Percentiles rank a stretch among this genome's conserved stretches.
phyloP scores from a whole-genome alignment of 23 tunicate genomes.

The Styela clava region DNA sequence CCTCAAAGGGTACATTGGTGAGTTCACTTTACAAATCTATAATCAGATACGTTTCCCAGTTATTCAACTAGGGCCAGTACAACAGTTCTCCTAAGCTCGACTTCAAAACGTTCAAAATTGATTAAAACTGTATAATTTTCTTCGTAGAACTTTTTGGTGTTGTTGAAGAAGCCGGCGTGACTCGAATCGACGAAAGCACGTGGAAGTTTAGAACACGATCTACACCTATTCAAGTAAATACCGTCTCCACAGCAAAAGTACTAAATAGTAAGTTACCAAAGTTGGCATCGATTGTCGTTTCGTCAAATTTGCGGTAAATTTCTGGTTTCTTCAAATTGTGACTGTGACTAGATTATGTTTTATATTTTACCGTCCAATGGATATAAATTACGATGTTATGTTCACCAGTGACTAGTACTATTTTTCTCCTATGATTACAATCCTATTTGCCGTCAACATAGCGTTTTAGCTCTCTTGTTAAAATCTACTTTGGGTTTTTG shows the following conservation, averaged over 20 bases:
- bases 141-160: conserved; percentile 10
- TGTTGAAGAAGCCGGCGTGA: neutral
- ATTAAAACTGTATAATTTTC: neutral
- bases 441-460: too few species aligned
- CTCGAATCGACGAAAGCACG: neutral
- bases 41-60: too few species aligned
- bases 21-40: too few species aligned
- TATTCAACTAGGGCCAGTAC: neutral
- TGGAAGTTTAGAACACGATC: conserved; percentile 26
- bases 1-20: too few species aligned
- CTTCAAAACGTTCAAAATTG: neutral
- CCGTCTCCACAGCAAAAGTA: neutral
- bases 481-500: too few species aligned
- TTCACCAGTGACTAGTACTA: neutral
- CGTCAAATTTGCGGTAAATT: neutral
- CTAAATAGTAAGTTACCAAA: neutral
- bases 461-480: too few species aligned
- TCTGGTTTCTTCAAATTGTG: too few species aligned
- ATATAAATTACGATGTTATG: neutral
- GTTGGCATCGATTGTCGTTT: neutral
- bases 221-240: conserved; percentile 1
- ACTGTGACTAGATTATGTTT: too few species aligned
- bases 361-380: too few species aligned
- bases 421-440: too few species aligned
- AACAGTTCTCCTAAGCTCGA: neutral